Evolutionary conservation across 2,113 vertebrate species (phyloP).

Genomic region (Bucco capensis): DNA sequence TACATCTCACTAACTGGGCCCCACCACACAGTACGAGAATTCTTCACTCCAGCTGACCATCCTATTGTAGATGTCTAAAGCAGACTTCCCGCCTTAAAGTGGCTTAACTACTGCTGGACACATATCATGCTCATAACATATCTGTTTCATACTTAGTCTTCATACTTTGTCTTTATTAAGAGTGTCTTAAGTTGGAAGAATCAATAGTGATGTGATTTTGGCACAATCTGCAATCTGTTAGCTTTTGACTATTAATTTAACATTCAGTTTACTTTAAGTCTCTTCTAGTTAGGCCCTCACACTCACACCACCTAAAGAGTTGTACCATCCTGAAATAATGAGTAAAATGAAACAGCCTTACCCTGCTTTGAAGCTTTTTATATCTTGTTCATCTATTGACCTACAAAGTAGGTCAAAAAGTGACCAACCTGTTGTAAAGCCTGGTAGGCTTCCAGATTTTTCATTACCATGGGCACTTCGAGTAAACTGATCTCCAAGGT

Average conservation of each 20-base stretch:
- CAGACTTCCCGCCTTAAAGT: not conserved
- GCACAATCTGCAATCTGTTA: not conserved
- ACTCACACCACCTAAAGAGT: not conserved
- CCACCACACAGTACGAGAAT: not conserved
- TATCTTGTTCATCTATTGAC: not conserved
- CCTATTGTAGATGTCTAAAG: not conserved
- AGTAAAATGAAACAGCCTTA: not conserved
- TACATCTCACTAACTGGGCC: not conserved
- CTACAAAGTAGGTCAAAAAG: not conserved
- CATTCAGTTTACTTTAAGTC: not conserved
- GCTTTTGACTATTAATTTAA: not conserved
- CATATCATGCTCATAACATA: not conserved
- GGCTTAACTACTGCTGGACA: not conserved
- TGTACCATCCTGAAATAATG: not conserved
- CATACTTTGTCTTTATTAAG: not conserved
- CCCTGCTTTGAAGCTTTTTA: not conserved
- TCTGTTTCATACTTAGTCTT: not conserved
- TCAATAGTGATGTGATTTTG: not conserved
- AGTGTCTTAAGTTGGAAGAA: not conserved
- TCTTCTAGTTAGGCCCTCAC: not conserved
- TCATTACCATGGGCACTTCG: not conserved
- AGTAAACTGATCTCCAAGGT: not conserved
- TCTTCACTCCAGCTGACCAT: not conserved
- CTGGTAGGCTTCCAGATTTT: rapidly evolving
- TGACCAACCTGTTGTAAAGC: not conserved